Percentiles rank a stretch among this genome's conserved stretches.
These are phyloP conservation scores for Enteromius thamalakanensis DNA, from an alignment of 2,797 vertebrate genomes.

Conservation along the genomic window DNA sequence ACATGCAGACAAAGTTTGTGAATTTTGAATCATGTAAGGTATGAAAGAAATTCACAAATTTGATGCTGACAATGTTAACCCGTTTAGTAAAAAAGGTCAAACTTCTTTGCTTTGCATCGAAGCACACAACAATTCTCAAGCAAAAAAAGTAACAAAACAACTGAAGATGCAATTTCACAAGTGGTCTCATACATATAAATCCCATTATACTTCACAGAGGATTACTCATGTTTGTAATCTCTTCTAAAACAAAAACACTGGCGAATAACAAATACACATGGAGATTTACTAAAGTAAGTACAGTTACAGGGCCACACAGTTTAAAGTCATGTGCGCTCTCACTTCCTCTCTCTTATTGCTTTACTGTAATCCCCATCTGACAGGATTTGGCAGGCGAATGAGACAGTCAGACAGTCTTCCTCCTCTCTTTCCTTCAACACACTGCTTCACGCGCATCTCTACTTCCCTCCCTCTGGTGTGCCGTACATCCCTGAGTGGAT, in stretches of 20 bases:
- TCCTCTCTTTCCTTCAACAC: constrained; percentile 39
- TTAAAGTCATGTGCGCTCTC: constrained; percentile 54
- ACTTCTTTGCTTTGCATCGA: background rate
- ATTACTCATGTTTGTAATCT: constrained; percentile 5
- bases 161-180: background rate
- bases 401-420: constrained; percentile 61
- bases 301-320: constrained; percentile 55
- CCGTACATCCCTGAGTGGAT: constrained; percentile 57
- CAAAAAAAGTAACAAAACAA: background rate
- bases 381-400: constrained; percentile 60
- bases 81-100: background rate
- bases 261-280: constrained; percentile 16
- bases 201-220: background rate
- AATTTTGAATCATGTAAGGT: constrained; percentile 3
- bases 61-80: background rate
- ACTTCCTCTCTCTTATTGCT: constrained; percentile 52
- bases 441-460: constrained; percentile 47
- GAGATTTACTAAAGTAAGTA: constrained; percentile 44
- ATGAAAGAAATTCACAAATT: background rate
- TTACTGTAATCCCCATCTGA: constrained; percentile 57
- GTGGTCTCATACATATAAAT: background rate
- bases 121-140: background rate
- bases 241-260: constrained; percentile 14
- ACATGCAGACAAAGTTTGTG: background rate
- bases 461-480: constrained; percentile 44